Percentiles rank a stretch among this genome's conserved stretches.
Evolutionary conservation across 2,888 invertebrate species (phyloP).

Genomic region (Netelia melanura): DNA sequence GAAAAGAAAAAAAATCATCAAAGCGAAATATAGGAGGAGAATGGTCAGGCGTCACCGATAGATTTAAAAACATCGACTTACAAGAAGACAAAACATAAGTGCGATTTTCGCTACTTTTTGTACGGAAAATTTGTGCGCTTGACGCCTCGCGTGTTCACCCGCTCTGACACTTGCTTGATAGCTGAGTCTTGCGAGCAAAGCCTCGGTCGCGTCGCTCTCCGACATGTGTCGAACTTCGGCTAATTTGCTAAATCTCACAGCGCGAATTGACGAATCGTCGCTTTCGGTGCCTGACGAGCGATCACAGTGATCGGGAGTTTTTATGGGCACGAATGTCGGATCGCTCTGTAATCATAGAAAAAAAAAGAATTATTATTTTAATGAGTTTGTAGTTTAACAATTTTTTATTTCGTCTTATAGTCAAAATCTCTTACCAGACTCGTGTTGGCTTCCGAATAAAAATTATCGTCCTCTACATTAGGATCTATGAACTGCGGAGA

Average conservation of each 20-base stretch:
- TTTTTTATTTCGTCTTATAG: constrained; percentile 28
- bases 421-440: constrained; percentile 87
- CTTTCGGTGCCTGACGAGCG: constrained; percentile 91
- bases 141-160: constrained; percentile 91
- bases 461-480: constrained; percentile 92
- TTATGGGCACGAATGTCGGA: constrained; percentile 96
- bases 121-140: constrained; percentile 92
- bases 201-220: constrained; percentile 96
- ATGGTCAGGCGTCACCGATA: no score
- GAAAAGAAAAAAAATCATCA: constrained; percentile 17
- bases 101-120: constrained; percentile 93
- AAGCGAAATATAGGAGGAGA: constrained; percentile 10
- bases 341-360: constrained; percentile 89
- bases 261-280: constrained; percentile 93
- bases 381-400: neutral
- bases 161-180: constrained; percentile 96
- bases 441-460: constrained; percentile 89
- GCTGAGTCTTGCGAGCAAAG: constrained; percentile 95
- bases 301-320: constrained; percentile 90
- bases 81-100: constrained; percentile 93
- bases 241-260: constrained; percentile 96
- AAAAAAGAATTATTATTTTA: constrained; percentile 56
- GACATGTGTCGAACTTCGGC: constrained; percentile 96
- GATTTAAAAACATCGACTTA: constrained; percentile 84
- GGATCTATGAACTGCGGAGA: constrained; percentile 89